Percentiles rank a stretch among this genome's conserved stretches.
These are phyloP conservation scores for Spongilla lacustris DNA, from an alignment of 37 sponge, comb jelly and placozoan species.

Conservation along the genomic window DNA sequence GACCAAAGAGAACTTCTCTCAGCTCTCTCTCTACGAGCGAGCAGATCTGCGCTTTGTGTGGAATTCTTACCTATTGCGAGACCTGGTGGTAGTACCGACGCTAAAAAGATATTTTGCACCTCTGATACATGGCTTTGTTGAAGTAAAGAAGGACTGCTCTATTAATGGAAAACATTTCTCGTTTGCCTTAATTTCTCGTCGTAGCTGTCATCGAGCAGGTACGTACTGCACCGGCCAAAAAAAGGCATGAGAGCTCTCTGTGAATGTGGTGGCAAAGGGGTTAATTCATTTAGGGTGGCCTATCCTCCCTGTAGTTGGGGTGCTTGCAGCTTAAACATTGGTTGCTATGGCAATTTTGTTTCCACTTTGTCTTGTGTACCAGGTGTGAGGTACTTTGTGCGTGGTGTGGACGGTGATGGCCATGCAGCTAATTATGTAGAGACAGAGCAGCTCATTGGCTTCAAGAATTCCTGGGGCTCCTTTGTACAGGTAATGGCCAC, in stretches of 20 bases:
- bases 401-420: conserved; percentile 92
- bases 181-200: conserved; percentile 79
- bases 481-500: conserved; percentile 81
- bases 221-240: background rate
- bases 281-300: no score
- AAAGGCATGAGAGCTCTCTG: no score
- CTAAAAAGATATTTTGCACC: conserved; percentile 71
- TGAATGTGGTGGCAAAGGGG: background rate
- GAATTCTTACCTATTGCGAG: conserved; percentile 78
- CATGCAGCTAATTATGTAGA: conserved; percentile 96
- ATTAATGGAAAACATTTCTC: conserved; percentile 73
- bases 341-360: no score
- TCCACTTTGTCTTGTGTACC: no score
- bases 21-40: conserved; percentile 71
- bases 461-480: conserved; percentile 32
- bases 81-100: conserved; percentile 70
- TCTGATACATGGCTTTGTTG: conserved; percentile 82
- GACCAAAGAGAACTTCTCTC: conserved; percentile 49
- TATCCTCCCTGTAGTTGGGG: no score
- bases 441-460: conserved; percentile 89
- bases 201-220: conserved; percentile 84
- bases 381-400: conserved; percentile 89
- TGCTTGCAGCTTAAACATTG: no score
- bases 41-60: conserved; percentile 93
- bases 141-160: conserved; percentile 52